Conservation (phyloP, 2,113 vertebrate genomes). For the Protomyctophum bolini region DNA sequence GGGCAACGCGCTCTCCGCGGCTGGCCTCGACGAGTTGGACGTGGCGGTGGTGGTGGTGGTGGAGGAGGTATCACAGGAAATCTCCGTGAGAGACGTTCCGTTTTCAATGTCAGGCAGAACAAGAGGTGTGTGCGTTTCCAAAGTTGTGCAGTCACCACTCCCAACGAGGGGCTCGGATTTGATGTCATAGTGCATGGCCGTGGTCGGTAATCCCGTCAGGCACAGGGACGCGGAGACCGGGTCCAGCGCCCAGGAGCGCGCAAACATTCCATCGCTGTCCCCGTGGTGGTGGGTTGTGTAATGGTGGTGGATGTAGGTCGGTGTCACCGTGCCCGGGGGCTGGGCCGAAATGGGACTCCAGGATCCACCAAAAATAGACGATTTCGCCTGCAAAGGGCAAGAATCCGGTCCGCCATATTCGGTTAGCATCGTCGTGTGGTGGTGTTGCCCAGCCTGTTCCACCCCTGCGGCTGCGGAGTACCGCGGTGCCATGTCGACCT, state of each 20-base stretch:
- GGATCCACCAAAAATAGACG: conserved; percentile 90
- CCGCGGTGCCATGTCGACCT: conserved; percentile 85
- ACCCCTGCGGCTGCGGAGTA: conserved; percentile 83
- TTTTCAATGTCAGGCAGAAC: conserved; percentile 89
- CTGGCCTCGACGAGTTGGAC: conserved; percentile 71
- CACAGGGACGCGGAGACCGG: conserved; percentile 91
- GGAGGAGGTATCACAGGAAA: conserved; percentile 84
- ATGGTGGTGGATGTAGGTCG: conserved; percentile 90
- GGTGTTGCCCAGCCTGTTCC: conserved; percentile 80
- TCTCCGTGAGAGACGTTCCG: conserved; percentile 86
- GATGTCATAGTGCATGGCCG: conserved; percentile 90
- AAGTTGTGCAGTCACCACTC: conserved; percentile 85
- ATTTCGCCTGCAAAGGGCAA: conserved; percentile 93
- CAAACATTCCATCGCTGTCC: conserved; percentile 92
- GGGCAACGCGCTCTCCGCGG: conserved; percentile 81
- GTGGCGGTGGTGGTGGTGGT: conserved; percentile 63
- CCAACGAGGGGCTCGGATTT: conserved; percentile 93
- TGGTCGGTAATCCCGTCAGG: conserved; percentile 91
- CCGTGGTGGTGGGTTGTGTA: conserved; percentile 75
- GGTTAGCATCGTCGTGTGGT: conserved; percentile 67
- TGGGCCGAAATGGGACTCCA: conserved; percentile 90
- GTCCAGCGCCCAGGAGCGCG: conserved; percentile 93
- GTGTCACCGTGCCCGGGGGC: conserved; percentile 81
- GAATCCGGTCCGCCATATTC: conserved; percentile 93
- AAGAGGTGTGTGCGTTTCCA: conserved; percentile 91